Conservation (phyloP, 1,140 invertebrate genomes). For the Zaprionus nigranus region DNA sequence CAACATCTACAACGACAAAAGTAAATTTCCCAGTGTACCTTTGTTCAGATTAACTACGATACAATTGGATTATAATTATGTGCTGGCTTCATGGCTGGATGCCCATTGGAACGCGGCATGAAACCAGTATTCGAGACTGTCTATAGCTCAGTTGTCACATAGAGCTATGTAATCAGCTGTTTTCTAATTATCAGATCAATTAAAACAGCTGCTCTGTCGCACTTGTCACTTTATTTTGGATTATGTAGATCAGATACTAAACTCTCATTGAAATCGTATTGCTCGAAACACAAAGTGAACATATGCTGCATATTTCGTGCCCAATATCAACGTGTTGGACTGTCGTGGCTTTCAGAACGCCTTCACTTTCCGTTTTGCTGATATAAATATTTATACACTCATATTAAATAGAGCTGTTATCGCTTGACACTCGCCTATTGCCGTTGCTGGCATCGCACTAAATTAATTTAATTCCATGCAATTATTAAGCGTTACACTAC, state of each 20-base stretch:
- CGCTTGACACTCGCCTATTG: constrained; percentile 35
- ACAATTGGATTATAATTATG: background rate
- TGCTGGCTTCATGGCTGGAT: background rate
- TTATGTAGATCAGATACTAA: background rate
- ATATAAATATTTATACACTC: background rate
- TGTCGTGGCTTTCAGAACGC: constrained; percentile 16
- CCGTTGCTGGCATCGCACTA: constrained; percentile 29
- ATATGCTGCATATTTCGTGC: background rate
- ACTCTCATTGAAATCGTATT: background rate
- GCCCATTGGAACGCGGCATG: background rate
- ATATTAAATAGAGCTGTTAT: constrained; percentile 42
- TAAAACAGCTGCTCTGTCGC: background rate
- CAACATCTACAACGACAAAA: too few species aligned
- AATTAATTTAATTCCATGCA: constrained; percentile 31
- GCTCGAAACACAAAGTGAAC: background rate
- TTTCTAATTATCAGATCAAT: background rate
- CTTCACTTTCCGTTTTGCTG: constrained; percentile 45
- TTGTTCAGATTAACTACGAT: background rate
- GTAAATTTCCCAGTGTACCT: background rate
- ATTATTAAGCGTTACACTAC: constrained; percentile 44
- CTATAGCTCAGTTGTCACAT: background rate
- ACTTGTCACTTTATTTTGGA: background rate
- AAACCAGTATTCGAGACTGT: background rate
- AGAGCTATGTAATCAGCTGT: background rate
- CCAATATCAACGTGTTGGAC: constrained; percentile 4